These are phyloP conservation scores for Dryobota labecula DNA, from an alignment of 2,888 invertebrate genomes.

Conservation along the genomic window DNA sequence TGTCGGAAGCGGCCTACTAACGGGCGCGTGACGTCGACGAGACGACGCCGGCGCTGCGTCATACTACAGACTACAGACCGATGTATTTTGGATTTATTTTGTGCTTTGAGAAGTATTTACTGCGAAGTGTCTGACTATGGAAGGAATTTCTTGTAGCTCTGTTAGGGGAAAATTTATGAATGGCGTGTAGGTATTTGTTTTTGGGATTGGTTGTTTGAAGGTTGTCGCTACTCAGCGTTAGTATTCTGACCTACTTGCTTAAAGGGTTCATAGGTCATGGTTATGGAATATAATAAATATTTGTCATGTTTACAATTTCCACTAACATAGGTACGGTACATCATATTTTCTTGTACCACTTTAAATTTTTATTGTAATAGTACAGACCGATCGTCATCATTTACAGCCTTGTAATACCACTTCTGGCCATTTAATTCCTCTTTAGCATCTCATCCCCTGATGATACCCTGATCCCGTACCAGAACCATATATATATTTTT, in stretches of 20 bases:
- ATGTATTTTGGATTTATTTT: constrained; percentile 53
- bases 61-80: constrained; percentile 40
- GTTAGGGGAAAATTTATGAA: constrained; percentile 24
- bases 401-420: too few species aligned
- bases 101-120: constrained; percentile 37
- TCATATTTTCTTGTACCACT: not conserved
- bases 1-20: constrained; percentile 71
- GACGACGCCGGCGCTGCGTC: constrained; percentile 64
- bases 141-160: constrained; percentile 31
- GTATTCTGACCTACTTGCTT: constrained; percentile 7
- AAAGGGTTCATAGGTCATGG: constrained; percentile 1
- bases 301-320: not conserved
- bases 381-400: too few species aligned
- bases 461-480: too few species aligned
- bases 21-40: constrained; percentile 60
- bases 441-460: too few species aligned
- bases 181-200: constrained; percentile 12
- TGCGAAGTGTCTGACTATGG: constrained; percentile 31
- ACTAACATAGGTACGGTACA: too few species aligned
- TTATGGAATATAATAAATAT: not conserved
- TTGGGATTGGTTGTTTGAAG: constrained; percentile 10
- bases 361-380: too few species aligned
- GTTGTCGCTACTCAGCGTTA: constrained; percentile 2
- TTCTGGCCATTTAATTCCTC: too few species aligned
- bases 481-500: too few species aligned